A percentile compares a stretch with the other conserved stretches of the same genome.
Evolutionary conservation across 1,140 invertebrate species (phyloP).

Genomic region (Cepaea nemoralis): DNA sequence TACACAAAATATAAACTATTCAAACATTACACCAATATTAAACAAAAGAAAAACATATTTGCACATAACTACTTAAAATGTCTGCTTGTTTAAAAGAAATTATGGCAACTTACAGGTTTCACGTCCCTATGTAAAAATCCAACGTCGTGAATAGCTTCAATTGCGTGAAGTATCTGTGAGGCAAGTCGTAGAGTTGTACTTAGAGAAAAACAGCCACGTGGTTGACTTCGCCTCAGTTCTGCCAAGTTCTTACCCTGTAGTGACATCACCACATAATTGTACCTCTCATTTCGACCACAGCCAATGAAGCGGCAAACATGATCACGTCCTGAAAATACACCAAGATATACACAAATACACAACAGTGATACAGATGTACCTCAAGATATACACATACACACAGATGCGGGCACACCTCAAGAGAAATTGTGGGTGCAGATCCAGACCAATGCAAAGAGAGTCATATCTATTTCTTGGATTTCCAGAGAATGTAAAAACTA

Average conservation of each 20-base stretch:
- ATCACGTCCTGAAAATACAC: slow-evolving; percentile 82
- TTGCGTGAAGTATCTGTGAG: slow-evolving; percentile 96
- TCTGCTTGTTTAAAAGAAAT: too few species aligned
- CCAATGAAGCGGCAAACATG: slow-evolving; percentile 98
- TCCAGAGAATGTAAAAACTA: too few species aligned
- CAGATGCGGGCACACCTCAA: too few species aligned
- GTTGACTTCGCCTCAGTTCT: slow-evolving; percentile 93
- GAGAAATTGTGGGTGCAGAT: too few species aligned
- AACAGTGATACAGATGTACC: too few species aligned
- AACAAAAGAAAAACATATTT: too few species aligned
- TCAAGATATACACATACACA: too few species aligned
- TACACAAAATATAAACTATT: too few species aligned
- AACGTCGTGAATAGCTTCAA: slow-evolving; percentile 98
- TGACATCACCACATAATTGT: slow-evolving; percentile 99
- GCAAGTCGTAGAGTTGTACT: slow-evolving; percentile 95
- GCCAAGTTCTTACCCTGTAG: slow-evolving; percentile 98
- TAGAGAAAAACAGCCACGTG: slow-evolving; percentile 94
- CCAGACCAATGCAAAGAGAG: too few species aligned
- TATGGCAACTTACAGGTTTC: slow-evolving; percentile 88
- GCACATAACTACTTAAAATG: too few species aligned
- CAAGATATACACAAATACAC: not conserved
- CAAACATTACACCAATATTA: too few species aligned
- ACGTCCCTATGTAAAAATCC: slow-evolving; percentile 99
- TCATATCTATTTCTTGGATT: too few species aligned
- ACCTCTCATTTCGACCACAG: slow-evolving; percentile 97